phyloP scores from a whole-genome alignment of 2,113 vertebrate genomes.

The Sterrhoptilus dennistouni region DNA sequence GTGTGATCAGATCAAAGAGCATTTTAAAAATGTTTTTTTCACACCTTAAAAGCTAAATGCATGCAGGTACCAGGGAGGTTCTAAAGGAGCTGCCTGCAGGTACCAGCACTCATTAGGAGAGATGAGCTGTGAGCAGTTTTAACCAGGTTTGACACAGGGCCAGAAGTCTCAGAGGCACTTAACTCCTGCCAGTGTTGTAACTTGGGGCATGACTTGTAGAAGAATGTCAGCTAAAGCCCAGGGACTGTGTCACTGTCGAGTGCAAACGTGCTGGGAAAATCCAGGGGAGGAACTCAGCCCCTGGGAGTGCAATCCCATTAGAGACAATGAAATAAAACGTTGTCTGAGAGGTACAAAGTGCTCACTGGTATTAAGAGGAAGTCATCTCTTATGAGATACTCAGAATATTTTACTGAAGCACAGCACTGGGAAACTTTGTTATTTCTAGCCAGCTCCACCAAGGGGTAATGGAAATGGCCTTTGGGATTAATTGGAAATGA shows the following conservation, averaged over 20 bases:
- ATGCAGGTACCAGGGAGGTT: neutral
- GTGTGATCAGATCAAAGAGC: neutral
- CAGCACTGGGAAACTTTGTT: neutral
- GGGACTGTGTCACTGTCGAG: neutral
- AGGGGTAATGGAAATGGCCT: conserved; percentile 33
- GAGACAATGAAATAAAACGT: neutral
- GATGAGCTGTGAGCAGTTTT: neutral
- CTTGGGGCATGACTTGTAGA: neutral
- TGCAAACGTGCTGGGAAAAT: neutral
- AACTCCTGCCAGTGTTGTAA: neutral
- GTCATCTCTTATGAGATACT: neutral
- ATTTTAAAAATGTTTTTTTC: neutral
- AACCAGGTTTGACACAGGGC: neutral
- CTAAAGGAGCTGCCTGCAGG: neutral
- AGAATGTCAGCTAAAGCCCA: neutral
- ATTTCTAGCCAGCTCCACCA: conserved; percentile 15
- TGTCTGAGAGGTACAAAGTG: neutral
- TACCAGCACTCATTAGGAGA: neutral
- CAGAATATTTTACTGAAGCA: neutral
- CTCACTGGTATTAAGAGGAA: neutral
- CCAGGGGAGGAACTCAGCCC: neutral
- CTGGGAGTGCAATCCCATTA: neutral
- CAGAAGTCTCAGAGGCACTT: neutral
- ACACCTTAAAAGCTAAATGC: neutral
- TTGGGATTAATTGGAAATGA: conserved; percentile 45